These are phyloP conservation scores for Chlamydotis undulata DNA, from an alignment of 2,113 vertebrate species.

Conservation along the genomic window DNA sequence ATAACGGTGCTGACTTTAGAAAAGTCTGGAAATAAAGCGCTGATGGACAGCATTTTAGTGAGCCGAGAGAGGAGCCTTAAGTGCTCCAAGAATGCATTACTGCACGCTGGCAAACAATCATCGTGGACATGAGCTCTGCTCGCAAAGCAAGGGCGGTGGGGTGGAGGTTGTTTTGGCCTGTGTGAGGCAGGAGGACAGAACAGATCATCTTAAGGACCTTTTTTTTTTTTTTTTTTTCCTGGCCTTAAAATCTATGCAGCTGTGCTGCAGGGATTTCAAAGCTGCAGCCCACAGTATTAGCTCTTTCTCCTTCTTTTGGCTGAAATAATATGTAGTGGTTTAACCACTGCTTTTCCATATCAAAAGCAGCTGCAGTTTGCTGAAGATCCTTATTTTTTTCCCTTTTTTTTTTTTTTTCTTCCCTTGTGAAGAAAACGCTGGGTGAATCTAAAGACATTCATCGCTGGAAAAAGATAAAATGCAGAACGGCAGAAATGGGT, in stretches of 20 bases:
- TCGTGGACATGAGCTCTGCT: neutral
- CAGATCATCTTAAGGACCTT: neutral
- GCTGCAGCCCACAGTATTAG: neutral
- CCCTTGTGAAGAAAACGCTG: neutral
- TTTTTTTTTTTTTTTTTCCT: too few species aligned
- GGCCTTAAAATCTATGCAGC: neutral
- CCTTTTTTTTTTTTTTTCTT: neutral
- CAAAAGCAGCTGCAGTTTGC: neutral
- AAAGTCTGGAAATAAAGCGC: neutral
- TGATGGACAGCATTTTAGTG: neutral
- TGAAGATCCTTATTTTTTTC: neutral
- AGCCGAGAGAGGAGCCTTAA: neutral
- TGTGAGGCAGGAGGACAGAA: neutral
- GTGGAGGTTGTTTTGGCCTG: neutral
- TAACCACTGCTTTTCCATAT: neutral
- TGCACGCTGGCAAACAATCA: neutral
- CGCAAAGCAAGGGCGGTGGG: neutral
- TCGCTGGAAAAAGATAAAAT: neutral
- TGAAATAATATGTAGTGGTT: neutral
- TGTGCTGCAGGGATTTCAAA: neutral
- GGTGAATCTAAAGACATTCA: neutral
- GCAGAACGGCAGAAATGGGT: neutral
- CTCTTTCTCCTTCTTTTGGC: neutral
- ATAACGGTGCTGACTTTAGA: neutral
- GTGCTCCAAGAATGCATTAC: slow-evolving; percentile 17